Evolutionary conservation across 2,797 vertebrate genomes (phyloP).

Genomic region (Rhinophrynus dorsalis): DNA sequence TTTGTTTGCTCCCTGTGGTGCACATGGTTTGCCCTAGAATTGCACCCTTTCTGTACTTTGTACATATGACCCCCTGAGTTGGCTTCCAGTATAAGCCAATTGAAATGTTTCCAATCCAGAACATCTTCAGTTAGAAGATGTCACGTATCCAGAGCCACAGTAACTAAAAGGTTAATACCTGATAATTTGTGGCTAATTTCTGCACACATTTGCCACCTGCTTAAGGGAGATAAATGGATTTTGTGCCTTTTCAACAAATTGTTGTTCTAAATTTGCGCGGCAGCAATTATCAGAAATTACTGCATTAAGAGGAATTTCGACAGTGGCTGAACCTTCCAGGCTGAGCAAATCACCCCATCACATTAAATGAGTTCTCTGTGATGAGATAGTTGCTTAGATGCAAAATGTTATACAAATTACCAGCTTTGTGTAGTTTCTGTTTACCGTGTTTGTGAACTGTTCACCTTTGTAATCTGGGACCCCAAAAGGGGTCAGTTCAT

Average conservation of each 20-base stretch:
- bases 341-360: slow-evolving; percentile 40
- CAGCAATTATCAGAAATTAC: slow-evolving; percentile 49
- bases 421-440: slow-evolving; percentile 13
- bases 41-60: no score
- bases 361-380: slow-evolving; percentile 33
- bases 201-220: slow-evolving; percentile 47
- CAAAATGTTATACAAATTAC: slow-evolving; percentile 29
- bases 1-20: no score
- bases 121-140: not conserved
- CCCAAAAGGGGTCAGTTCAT: not conserved
- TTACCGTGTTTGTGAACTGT: slow-evolving; percentile 40
- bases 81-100: not conserved
- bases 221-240: slow-evolving; percentile 40
- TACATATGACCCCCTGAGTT: no score
- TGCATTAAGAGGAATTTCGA: slow-evolving; percentile 46
- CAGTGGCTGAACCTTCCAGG: slow-evolving; percentile 27
- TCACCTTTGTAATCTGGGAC: slow-evolving; percentile 16
- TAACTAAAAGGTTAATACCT: slow-evolving; percentile 39
- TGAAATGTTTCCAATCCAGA: not conserved
- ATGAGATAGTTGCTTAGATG: slow-evolving; percentile 45
- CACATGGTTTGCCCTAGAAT: no score
- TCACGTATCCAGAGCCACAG: not conserved
- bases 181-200: slow-evolving; percentile 41
- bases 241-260: slow-evolving; percentile 47
- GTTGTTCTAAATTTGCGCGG: slow-evolving; percentile 45